Base-by-base conservation (phyloP, 2,113 vertebrate species). In the Pseudorectes ferrugineus region DNA sequence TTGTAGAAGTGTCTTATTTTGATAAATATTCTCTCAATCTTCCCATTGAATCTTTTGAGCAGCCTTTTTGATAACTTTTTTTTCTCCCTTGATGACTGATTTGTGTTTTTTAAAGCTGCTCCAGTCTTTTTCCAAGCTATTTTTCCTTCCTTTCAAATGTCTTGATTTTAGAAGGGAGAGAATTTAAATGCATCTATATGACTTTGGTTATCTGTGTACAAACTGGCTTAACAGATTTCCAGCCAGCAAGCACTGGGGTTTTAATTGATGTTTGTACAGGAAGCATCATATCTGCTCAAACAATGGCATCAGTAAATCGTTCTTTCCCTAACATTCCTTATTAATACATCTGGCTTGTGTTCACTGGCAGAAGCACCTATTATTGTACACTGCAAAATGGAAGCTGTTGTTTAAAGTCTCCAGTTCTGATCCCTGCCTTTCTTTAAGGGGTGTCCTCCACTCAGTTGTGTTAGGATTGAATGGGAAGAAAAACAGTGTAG, bases 151-250 rank as follows among this genome's bases (percentile, higher is more conserved):
- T 93, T 95, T 88, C 33, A 80, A 59, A 35, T 9, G 6, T 73
- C 10, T 17, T 66, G 12, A 29, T 74, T 94, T 88, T 83, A 74
- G 51, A 65, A 91, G 24, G 35, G 19, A 54, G 84, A 88, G 65
- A 85, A 88, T 84, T 81, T 89, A 73, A 40, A 43, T 68, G 26
- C 62, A 75, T 79, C 84, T n/a, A 1, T 33, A 18, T 92, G 59
- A 46, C 81, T 91, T 92, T 52, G 45, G 61, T 86, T 94, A 55
- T 97, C 82, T 84, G 35, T 71, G 61, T 94, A 61, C 95, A 94
- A 93, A 96, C 91, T 91, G 92, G 96, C 95, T 97, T 97, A 96
- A 88, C 88, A 62, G 84, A 93, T 89, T 92, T 71, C 51, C 61
- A 94, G 52, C 63, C 65, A 67, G 67, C n/a, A n/a, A 24, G 45